Percentiles rank a stretch among this genome's conserved stretches.
These are phyloP conservation scores for Drosophila yooni DNA, from an alignment of 2,888 invertebrate species.

Conservation along the genomic window DNA sequence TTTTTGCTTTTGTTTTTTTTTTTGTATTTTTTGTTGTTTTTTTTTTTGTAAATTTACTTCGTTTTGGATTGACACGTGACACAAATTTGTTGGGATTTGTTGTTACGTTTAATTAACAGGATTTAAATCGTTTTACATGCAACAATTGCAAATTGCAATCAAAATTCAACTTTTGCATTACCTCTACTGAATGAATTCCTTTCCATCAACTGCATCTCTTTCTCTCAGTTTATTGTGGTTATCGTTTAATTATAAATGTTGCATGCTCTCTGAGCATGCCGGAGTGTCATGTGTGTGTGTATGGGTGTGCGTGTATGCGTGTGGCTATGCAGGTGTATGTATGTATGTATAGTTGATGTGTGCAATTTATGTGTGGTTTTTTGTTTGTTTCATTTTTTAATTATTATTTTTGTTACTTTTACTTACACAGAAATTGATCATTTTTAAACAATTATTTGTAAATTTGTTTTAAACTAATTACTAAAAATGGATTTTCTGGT, in stretches of 20 bases:
- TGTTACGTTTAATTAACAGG: conserved; percentile 53
- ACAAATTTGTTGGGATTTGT: conserved; percentile 44
- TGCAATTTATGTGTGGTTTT: conserved; percentile 33
- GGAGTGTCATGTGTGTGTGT: conserved; percentile 49
- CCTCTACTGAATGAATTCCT: conserved; percentile 46
- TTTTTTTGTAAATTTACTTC: conserved; percentile 59
- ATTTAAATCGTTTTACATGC: conserved; percentile 54
- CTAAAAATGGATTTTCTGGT: conserved; percentile 76
- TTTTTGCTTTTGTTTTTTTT: conserved; percentile 11
- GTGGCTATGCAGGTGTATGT: conserved; percentile 12
- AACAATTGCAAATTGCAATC: conserved; percentile 54
- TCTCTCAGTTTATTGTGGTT: conserved; percentile 42
- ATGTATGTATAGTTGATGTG: conserved; percentile 25
- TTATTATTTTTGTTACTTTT: conserved; percentile 49
- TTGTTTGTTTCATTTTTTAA: conserved; percentile 44
- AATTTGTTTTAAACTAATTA: conserved; percentile 80
- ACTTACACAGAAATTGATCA: conserved; percentile 71
- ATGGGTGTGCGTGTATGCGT: conserved; percentile 11
- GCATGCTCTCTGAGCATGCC: conserved; percentile 67
- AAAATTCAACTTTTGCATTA: conserved; percentile 48
- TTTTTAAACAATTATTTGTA: conserved; percentile 77
- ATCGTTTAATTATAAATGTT: conserved; percentile 60
- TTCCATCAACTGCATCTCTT: conserved; percentile 6
- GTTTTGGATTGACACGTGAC: conserved; percentile 57
- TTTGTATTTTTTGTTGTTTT: conserved; percentile 6